phyloP scores from a whole-genome alignment of 2,888 invertebrate species.

The Tricholauxania praeusta region DNA sequence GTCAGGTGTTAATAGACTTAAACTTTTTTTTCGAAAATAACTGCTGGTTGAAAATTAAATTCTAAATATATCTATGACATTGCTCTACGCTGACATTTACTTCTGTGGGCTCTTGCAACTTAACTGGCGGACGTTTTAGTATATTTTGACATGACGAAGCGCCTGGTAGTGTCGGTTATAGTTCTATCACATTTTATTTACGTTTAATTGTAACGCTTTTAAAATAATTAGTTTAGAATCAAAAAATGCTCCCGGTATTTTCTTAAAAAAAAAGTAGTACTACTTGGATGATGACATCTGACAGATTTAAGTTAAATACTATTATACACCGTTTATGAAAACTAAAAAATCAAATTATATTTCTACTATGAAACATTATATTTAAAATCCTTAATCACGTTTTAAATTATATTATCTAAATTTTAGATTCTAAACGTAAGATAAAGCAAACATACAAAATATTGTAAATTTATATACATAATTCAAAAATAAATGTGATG shows the following conservation, averaged over 20 bases:
- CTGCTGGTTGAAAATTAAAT: no score
- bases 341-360: no score
- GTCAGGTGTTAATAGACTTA: no score
- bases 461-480: conserved; percentile 24
- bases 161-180: no score
- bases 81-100: no score
- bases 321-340: background rate
- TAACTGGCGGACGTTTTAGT: no score
- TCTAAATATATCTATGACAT: no score
- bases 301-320: background rate
- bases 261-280: background rate
- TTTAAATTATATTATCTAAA: conserved; percentile 18
- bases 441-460: background rate
- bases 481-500: background rate
- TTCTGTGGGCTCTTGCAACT: no score
- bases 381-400: background rate
- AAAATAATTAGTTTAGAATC: conserved; percentile 14
- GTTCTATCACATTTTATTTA: no score
- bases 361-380: no score
- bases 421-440: background rate
- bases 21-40: no score
- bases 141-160: no score
- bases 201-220: background rate
- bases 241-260: background rate
- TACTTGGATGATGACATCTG: background rate